Evolutionary conservation across 2,113 vertebrate genomes (phyloP).

Genomic region (Seriola aureovittata): DNA sequence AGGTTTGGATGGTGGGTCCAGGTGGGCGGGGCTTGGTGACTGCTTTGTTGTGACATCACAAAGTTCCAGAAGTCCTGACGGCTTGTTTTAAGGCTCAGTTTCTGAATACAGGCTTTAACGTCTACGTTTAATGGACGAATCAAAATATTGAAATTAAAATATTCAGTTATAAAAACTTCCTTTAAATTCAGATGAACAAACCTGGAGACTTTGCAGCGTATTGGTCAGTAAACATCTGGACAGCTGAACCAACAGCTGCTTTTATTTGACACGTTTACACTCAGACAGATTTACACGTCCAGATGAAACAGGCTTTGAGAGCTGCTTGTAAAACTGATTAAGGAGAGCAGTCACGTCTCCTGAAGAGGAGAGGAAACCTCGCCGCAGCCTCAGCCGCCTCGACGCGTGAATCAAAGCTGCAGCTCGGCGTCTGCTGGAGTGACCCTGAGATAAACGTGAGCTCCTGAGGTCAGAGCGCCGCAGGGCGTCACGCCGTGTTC

Average conservation of each 20-base stretch:
- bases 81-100: too few relatives aligned
- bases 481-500: not conserved
- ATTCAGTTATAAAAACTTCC: too few relatives aligned
- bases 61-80: too few relatives aligned
- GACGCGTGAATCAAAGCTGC: not conserved
- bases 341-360: not conserved
- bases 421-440: not conserved
- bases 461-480: not conserved
- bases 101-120: too few relatives aligned
- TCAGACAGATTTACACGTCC: not conserved
- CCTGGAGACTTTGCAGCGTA: not conserved
- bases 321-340: slow-evolving; percentile 1
- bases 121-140: too few relatives aligned
- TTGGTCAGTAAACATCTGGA: not conserved
- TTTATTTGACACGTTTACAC: not conserved
- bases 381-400: too few relatives aligned
- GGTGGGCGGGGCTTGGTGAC: too few relatives aligned
- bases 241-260: not conserved
- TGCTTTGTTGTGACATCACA: too few relatives aligned
- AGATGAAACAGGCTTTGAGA: not conserved
- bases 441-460: not conserved
- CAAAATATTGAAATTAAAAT: too few relatives aligned
- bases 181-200: not conserved
- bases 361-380: too few relatives aligned
- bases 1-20: too few relatives aligned